Percentiles rank a stretch among this genome's conserved stretches.
Evolutionary conservation across 2,888 invertebrate genomes (phyloP).

Genomic region (Drosophila mercatorum): DNA sequence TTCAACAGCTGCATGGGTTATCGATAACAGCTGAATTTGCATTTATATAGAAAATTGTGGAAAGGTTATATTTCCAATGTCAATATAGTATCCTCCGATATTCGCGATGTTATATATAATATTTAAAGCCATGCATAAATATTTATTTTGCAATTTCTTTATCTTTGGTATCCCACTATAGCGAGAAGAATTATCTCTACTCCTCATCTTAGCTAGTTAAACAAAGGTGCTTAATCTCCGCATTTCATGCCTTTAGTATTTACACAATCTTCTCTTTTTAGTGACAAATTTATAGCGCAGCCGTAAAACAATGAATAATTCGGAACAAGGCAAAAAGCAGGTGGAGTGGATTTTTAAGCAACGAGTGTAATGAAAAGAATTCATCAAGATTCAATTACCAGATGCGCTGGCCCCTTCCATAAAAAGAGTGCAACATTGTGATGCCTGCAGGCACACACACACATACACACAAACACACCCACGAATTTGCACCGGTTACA

Average conservation of each 20-base stretch:
- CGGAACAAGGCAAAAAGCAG: slow-evolving; percentile 9
- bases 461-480: slow-evolving; percentile 1
- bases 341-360: slow-evolving; percentile 33
- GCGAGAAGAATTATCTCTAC: not conserved
- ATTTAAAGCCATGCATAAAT: no score
- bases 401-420: slow-evolving; percentile 11
- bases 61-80: no score
- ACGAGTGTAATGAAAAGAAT: slow-evolving; percentile 41
- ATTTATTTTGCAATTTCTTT: no score
- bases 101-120: no score
- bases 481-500: slow-evolving; percentile 26
- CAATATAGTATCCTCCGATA: no score
- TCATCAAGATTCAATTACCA: slow-evolving; percentile 62
- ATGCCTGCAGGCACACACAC: slow-evolving; percentile 9
- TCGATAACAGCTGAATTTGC: no score
- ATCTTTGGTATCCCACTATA: no score
- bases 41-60: no score
- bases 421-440: slow-evolving; percentile 56
- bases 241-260: not conserved
- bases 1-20: no score
- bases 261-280: not conserved
- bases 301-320: slow-evolving; percentile 54
- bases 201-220: not conserved
- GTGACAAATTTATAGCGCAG: slow-evolving; percentile 40
- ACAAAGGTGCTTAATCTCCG: not conserved